Evolutionary conservation across 2,888 invertebrate genomes (phyloP).

Genomic region (Stomorhina lunata): DNA sequence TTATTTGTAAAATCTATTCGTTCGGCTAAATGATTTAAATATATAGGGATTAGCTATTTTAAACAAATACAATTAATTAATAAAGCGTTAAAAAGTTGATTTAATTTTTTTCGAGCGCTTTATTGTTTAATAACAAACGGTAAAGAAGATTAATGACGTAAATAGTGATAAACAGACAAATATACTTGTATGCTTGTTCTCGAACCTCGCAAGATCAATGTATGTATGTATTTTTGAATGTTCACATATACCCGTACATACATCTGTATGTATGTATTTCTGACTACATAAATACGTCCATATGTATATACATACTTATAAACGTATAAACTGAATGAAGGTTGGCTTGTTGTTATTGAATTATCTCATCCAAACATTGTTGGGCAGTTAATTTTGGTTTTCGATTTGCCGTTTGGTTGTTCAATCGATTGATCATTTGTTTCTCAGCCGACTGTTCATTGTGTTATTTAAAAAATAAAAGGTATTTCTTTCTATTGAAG

Average conservation of each 20-base stretch:
- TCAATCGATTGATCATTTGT: constrained; percentile 26
- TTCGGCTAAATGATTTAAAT: constrained; percentile 59
- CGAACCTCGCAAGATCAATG: too few relatives aligned
- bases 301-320: too few relatives aligned
- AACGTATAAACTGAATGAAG: too few relatives aligned
- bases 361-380: background rate
- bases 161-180: background rate
- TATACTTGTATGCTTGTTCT: background rate
- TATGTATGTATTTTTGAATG: too few relatives aligned
- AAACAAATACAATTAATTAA: constrained; percentile 72
- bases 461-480: constrained; percentile 36
- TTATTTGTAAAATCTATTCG: too few relatives aligned
- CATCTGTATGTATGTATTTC: too few relatives aligned
- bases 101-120: constrained; percentile 56
- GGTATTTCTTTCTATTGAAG: constrained; percentile 31
- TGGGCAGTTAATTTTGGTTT: background rate
- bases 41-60: constrained; percentile 66
- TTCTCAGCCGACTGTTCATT: constrained; percentile 6
- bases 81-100: constrained; percentile 67
- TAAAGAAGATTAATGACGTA: constrained; percentile 62
- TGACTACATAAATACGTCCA: too few relatives aligned
- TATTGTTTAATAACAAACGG: constrained; percentile 52
- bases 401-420: constrained; percentile 8
- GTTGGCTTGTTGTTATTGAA: constrained; percentile 5
- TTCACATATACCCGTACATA: too few relatives aligned